Evolutionary conservation across 1,140 invertebrate species (phyloP), one percentile per base, ranked within the genome.

Genomic region (Melanaphis sacchari): DNA sequence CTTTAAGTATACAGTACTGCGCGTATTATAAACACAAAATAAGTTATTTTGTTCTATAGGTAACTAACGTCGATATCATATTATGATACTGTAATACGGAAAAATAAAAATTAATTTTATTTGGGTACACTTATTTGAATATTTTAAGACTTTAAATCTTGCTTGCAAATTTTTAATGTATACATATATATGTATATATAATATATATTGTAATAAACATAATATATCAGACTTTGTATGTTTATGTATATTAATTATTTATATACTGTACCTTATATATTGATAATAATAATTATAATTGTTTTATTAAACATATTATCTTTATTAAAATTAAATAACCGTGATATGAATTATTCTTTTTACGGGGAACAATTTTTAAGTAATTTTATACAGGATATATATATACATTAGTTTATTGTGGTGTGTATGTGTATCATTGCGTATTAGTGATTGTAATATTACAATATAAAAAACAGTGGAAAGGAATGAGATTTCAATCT

Each of bases 401-500:
- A 38, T 36, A 21, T 40, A 38, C 6, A 82, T 41, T 24, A 9
- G 22, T 26, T 38, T 82, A 7, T 36, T 43, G 8, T 85, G 4
- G 26, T n/a, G 26, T 26, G 40, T 88, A 21, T n/a, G 21, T 31
- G 21, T 88, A 21, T 46, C 31, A 22, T 36, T 82, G 18, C 41
- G 4, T 43, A 43, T 43, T 26, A 87, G 11, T 15, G 41, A 43
- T 87, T 87, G 21, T 43, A 46, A n/a, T n/a, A 46, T 87, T 43
- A 87, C n/a, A 36, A 46, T 87, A 21, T 43, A 41, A 46, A 87
- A 87, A 31, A 46, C 2, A 41, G 31, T n/a, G 43, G 15, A 46
- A 87, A 36, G 41, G 43, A 49, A 46, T 38, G 7, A 52, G 87
- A 89, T 89, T 52, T 22, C 21, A 89, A 89, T 89, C 87, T 89